Evolutionary conservation across 1,140 invertebrate genomes (phyloP).

Genomic region (Cheumatopsyche charites): DNA sequence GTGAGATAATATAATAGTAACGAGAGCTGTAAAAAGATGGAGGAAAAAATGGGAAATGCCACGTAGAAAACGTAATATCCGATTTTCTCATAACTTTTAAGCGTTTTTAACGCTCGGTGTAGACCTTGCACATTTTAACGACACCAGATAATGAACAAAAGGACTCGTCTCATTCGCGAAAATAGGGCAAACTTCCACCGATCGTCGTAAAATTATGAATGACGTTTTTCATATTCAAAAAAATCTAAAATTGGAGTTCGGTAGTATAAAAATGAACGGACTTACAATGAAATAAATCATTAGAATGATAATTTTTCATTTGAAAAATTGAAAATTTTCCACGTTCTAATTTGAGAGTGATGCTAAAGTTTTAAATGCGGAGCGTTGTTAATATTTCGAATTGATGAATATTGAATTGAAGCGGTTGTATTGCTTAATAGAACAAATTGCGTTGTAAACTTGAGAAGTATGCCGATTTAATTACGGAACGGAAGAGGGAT

Average conservation of each 20-base stretch:
- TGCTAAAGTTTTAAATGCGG: no score
- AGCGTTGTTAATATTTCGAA: no score
- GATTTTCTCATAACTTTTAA: constrained; percentile 23
- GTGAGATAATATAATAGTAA: background rate
- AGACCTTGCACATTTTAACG: constrained; percentile 27
- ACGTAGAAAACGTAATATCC: constrained; percentile 11
- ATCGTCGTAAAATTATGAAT: constrained; percentile 21
- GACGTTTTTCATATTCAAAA: background rate
- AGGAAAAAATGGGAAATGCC: background rate
- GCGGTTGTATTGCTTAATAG: no score
- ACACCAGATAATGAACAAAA: constrained; percentile 28
- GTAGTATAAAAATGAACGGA: constrained; percentile 18
- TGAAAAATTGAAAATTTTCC: no score
- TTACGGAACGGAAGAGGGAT: background rate
- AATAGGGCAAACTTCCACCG: constrained; percentile 2
- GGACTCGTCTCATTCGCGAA: background rate
- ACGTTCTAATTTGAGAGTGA: no score
- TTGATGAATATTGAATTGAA: no score
- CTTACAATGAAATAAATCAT: no score
- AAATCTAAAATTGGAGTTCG: constrained; percentile 6
- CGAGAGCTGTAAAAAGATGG: background rate
- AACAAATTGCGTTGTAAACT: no score
- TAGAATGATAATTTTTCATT: no score
- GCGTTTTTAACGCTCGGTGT: constrained; percentile 6
- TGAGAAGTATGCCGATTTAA: constrained; percentile 1